A percentile compares a stretch with the other conserved stretches of the same genome.
phyloP scores from a whole-genome alignment of 2,888 invertebrate species.

The Cyclophora punctaria region DNA sequence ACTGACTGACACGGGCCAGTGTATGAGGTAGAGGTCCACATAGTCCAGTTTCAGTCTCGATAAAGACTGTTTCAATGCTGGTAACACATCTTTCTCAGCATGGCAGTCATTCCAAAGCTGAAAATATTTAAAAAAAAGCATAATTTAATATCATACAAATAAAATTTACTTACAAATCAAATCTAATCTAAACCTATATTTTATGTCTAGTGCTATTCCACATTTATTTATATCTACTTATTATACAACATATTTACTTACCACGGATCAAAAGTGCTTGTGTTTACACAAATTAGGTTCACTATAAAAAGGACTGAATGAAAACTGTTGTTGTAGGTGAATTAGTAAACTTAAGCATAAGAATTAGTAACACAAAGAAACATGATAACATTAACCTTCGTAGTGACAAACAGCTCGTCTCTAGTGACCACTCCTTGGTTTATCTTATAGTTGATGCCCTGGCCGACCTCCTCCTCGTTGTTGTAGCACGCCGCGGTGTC shows the following conservation, averaged over 20 bases:
- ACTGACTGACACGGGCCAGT: constrained; percentile 82
- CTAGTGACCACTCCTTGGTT: constrained; percentile 59
- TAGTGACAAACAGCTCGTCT: constrained; percentile 71
- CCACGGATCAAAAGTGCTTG: too few species aligned
- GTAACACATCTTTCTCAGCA: constrained; percentile 78
- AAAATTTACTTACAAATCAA: too few species aligned
- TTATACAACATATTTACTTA: too few species aligned
- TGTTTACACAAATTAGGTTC: too few species aligned
- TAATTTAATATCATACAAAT: too few species aligned
- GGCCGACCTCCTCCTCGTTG: constrained; percentile 70
- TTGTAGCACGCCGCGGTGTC: constrained; percentile 69
- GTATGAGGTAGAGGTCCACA: constrained; percentile 87
- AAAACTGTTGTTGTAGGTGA: too few species aligned
- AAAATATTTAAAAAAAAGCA: constrained; percentile 13
- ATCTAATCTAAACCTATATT: too few species aligned
- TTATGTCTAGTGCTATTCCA: too few species aligned
- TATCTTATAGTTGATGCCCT: constrained; percentile 62
- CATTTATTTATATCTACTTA: too few species aligned
- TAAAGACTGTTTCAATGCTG: constrained; percentile 79
- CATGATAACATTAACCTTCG: constrained; percentile 54
- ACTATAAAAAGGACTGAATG: too few species aligned
- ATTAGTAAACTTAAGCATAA: too few species aligned
- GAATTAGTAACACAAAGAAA: too few species aligned
- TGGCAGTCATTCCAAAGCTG: constrained; percentile 75
- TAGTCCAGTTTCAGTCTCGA: constrained; percentile 80